Percentiles rank a stretch among this genome's conserved stretches.
phyloP scores from a whole-genome alignment of 1,140 invertebrate species.

The Brachionus angularis region DNA sequence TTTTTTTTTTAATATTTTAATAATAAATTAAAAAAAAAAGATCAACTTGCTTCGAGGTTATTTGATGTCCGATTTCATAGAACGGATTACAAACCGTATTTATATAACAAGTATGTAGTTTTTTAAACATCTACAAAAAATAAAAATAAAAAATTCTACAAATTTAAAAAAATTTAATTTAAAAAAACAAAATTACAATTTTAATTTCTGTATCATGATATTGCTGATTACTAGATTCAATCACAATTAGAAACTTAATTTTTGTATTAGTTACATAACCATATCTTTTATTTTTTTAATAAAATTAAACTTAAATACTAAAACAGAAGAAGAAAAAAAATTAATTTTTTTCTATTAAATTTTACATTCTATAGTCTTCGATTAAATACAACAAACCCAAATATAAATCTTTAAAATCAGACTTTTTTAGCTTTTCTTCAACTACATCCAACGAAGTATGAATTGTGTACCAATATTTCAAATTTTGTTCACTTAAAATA shows the following conservation, averaged over 20 bases:
- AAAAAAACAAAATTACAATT: constrained; percentile 63
- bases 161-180: neutral
- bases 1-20: no score
- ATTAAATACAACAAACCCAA: constrained; percentile 84
- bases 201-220: constrained; percentile 88
- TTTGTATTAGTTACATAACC: constrained; percentile 96
- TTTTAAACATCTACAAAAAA: constrained; percentile 73
- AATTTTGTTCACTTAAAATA: constrained; percentile 53
- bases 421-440: constrained; percentile 77
- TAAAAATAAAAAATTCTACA: neutral
- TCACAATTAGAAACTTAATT: constrained; percentile 87
- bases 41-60: neutral
- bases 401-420: constrained; percentile 72
- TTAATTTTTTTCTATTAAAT: constrained; percentile 12
- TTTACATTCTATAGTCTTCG: constrained; percentile 93
- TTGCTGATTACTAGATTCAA: constrained; percentile 80
- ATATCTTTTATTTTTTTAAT: no score
- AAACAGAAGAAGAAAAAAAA: constrained; percentile 9
- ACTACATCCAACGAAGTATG: constrained; percentile 88
- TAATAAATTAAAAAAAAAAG: no score
- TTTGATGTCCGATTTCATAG: constrained; percentile 70
- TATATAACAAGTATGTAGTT: constrained; percentile 81
- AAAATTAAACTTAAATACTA: constrained; percentile 47
- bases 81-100: constrained; percentile 91
- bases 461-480: constrained; percentile 85